phyloP scores from a whole-genome alignment of 2,888 invertebrate species.

The Drosophila engyochracea region DNA sequence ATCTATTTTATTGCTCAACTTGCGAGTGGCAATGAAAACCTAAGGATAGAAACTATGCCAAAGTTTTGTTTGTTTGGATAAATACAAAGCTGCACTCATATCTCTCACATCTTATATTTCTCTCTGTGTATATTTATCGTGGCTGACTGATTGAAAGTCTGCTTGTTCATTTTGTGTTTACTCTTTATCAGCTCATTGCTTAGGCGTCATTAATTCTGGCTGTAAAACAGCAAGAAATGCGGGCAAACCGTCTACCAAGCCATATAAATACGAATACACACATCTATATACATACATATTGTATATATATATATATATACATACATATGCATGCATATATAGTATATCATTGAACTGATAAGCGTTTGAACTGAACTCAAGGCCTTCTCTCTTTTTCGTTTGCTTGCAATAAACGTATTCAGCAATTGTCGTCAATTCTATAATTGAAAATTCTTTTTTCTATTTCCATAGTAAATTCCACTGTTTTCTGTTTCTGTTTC shows the following conservation, averaged over 20 bases:
- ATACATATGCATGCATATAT: neutral
- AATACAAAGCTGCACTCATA: neutral
- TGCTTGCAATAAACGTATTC: neutral
- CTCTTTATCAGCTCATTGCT: conserved; percentile 58
- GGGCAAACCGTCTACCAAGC: conserved; percentile 45
- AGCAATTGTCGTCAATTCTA: conserved; percentile 43
- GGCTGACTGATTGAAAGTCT: conserved; percentile 20
- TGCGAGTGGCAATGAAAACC: conserved; percentile 19
- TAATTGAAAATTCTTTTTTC: conserved; percentile 44
- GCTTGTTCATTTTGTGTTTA: conserved; percentile 14
- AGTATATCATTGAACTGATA: conserved; percentile 71
- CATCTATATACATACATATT: neutral
- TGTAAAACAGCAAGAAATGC: conserved; percentile 43
- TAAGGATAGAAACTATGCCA: conserved; percentile 39
- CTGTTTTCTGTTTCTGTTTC: neutral
- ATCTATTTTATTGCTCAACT: conserved; percentile 9
- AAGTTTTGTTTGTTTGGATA: conserved; percentile 27
- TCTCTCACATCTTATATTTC: conserved; percentile 3
- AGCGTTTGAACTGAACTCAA: conserved; percentile 63
- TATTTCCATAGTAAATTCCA: conserved; percentile 12
- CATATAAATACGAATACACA: conserved; percentile 37
- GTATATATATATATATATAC: neutral
- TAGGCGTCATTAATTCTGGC: conserved; percentile 52
- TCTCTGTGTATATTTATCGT: conserved; percentile 14
- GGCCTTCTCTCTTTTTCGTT: conserved; percentile 39